Base-by-base conservation (phyloP, 2,113 vertebrate species). In the Ursus arctos region DNA sequence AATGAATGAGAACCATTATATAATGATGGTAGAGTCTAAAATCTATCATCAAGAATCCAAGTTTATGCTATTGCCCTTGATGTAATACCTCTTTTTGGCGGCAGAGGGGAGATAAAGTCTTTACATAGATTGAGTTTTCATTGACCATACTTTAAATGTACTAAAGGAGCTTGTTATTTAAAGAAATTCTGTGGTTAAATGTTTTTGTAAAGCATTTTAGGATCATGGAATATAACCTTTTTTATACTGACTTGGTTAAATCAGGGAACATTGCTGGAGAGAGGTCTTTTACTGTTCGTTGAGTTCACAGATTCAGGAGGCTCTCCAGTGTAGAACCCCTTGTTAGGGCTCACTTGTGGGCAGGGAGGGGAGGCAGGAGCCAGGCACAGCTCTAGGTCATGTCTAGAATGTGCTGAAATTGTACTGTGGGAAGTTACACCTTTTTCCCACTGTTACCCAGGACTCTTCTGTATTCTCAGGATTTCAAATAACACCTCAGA, bases 1-100 rank as follows among this genome's bases (percentile, higher is more conserved):
- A 92, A 83, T 91, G 65, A 95, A 81, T 71, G 83, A 90, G 67
- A 71, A 80, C 69, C 89, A 87, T 97, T 96, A 89, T 31, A 43
- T 89, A 97, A 95, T 51, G 7, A 43, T 43, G 43, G 43, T 43
- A 6, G 6, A 57, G 15, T 89, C 47, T 82, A 94, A 93, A 86
- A 67, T 82, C 61, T 76, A 47, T 94, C 91, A 79, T 65, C 51
- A 83, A 88, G 55, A 96, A 85, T 96, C 82, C 47, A 81, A 59
- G 82, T 89, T 93, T 89, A 96, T 92, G 83, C 63, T 81, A 9
- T 84, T 97, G 87, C 84, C 59, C 69, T 98, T 96, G 74, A 84
- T 71, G 89, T 12, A 88, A 72, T 95, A 82, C 74, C 79, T 96
- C 22, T 81, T 15, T 51, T 4, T 63, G 12, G 18, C 15, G 19